Base-by-base conservation (phyloP, 1,140 invertebrate species). In the Hylaeus anthracinus region DNA sequence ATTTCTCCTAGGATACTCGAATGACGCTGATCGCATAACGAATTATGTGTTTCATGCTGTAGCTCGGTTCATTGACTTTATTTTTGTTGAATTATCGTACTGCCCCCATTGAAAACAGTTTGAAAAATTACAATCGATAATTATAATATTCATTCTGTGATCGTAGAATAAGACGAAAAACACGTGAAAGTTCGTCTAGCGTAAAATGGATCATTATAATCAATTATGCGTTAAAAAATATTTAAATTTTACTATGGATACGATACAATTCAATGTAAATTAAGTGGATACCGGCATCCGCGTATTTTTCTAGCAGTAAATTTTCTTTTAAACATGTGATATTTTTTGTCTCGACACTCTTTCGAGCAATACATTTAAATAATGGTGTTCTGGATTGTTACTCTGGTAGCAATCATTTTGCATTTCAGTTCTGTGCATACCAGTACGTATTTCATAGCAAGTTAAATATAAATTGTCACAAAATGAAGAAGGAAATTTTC, bases 351-450 rank as follows among this genome's bases (percentile, higher is more conserved):
- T 69, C 41, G 43, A 45, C 48, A 5, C 72, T 64, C 55, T 56
- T 70, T 70, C 55, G 53, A 83, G 10, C 12, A 80, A 60, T 70
- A 80, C 45, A 56, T 72, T 61, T 87, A 86, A 87, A 87, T 86
- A 81, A 87, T 87, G 86, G 82, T 86, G 85, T 74, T 87, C 83
- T 84, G 81, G 82, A 71, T 87, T 56, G 55, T 87, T 77, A 86
- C 76, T 64, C 61, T 83, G 37, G 45, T 78, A 66, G 73, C 72
- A 75, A 84, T 84, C 39, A 76, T 82, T 84, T 81, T 87, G 82
- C 82, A 72, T 58, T 84, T 87, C 39, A 69, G 58, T 86, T 65
- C 53, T 45, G 76, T 66, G 55, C 73, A 86, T 63, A 84, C 77
- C 15, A 88, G 86, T 90, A 90, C 39, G 87, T 88, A 86, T 80